A percentile compares a stretch with the other conserved stretches of the same genome.
Evolutionary conservation across 2,797 vertebrate species (phyloP).

Genomic region (Scomberomorus guttatus): DNA sequence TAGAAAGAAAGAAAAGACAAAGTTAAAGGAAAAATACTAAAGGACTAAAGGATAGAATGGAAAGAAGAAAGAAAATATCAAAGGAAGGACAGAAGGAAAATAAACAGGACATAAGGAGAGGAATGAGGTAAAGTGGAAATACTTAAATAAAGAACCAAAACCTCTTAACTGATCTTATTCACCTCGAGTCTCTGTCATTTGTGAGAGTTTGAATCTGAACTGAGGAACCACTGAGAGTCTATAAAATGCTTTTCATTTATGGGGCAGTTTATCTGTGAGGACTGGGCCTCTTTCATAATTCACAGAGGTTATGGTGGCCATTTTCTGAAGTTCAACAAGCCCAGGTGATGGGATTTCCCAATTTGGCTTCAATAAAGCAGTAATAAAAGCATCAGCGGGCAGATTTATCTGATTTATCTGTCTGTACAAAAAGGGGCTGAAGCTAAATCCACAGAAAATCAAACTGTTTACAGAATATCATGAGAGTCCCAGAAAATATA

Average conservation of each 20-base stretch:
- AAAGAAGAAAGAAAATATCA: not conserved
- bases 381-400: not conserved
- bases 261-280: not conserved
- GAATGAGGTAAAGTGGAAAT: not conserved
- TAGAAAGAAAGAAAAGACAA: not conserved
- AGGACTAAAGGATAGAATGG: too few relatives aligned
- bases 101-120: too few relatives aligned
- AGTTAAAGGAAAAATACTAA: too few relatives aligned
- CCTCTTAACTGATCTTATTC: not conserved
- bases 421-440: not conserved
- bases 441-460: not conserved
- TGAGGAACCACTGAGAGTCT: not conserved
- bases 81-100: not conserved
- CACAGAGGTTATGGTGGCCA: not conserved
- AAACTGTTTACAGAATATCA: not conserved
- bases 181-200: too few relatives aligned
- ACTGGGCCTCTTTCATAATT: not conserved
- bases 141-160: not conserved
- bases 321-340: slow-evolving; percentile 20
- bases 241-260: slow-evolving; percentile 12
- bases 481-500: not conserved
- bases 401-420: slow-evolving; percentile 30
- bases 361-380: slow-evolving; percentile 32
- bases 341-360: slow-evolving; percentile 29
- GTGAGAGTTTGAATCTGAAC: not conserved